Percentiles rank a stretch among this genome's conserved stretches.
Conservation (phyloP, 1,140 invertebrate genomes). For the Drosophila parabipectinata region DNA sequence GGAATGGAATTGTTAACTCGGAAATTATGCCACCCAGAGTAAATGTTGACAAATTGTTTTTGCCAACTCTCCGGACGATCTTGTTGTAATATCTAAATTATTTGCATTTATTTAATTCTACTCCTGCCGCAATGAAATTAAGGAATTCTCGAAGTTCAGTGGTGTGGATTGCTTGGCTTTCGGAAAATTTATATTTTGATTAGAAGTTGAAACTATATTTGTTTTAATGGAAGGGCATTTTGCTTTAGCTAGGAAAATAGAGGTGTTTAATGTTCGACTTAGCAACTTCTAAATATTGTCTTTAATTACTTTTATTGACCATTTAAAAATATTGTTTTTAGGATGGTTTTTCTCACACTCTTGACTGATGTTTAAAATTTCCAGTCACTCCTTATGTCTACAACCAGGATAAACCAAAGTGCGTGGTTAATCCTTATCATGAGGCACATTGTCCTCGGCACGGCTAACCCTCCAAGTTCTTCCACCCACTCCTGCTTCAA, state of each 20-base stretch:
- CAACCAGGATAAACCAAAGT: constrained; percentile 15
- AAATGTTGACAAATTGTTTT: constrained; percentile 64
- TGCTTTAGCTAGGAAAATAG: no score
- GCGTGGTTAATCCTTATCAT: constrained; percentile 47
- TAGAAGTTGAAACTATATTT: no score
- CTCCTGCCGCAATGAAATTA: constrained; percentile 5
- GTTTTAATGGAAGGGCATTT: no score
- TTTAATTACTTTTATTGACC: background rate
- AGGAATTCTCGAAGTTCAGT: background rate
- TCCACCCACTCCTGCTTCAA: background rate
- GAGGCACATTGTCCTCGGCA: constrained; percentile 12
- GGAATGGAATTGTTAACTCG: constrained; percentile 53
- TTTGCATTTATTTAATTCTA: constrained; percentile 41
- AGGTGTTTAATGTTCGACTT: no score
- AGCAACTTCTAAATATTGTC: no score
- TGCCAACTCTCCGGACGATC: constrained; percentile 2
- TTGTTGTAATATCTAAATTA: constrained; percentile 16
- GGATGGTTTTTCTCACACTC: constrained; percentile 11
- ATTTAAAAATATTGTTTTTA: background rate
- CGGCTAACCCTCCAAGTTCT: background rate
- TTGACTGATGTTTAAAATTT: background rate
- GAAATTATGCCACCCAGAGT: constrained; percentile 55
- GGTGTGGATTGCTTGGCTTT: no score
- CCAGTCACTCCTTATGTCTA: background rate
- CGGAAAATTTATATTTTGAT: no score